Evolutionary conservation across 2,113 vertebrate species (phyloP).

Genomic region (Austrofundulus limnaeus): DNA sequence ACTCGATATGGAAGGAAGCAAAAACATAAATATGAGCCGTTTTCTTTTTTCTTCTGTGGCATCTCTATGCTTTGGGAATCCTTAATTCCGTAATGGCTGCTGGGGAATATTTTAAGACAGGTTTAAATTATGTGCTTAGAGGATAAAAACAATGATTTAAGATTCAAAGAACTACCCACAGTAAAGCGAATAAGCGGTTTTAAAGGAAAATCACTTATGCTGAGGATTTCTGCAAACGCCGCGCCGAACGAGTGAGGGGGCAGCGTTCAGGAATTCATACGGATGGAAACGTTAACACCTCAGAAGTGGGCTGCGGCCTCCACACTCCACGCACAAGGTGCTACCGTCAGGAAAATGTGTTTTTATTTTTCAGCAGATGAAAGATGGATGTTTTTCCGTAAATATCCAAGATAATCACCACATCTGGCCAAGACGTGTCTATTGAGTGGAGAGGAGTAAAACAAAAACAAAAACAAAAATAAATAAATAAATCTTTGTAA

Average conservation of each 20-base stretch:
- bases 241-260: constrained; percentile 50
- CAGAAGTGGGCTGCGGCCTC: constrained; percentile 50
- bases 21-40: constrained; percentile 13
- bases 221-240: constrained; percentile 23
- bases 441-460: constrained; percentile 33
- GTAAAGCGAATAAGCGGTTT: constrained; percentile 41
- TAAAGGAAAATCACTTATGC: constrained; percentile 47
- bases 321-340: constrained; percentile 46
- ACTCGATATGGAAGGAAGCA: constrained; percentile 7
- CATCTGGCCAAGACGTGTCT: constrained; percentile 54
- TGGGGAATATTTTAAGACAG: constrained; percentile 62
- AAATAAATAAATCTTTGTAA: constrained; percentile 73
- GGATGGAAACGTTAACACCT: constrained; percentile 60
- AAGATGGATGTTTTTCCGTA: constrained; percentile 77
- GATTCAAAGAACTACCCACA: constrained; percentile 63
- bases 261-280: constrained; percentile 54
- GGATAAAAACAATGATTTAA: constrained; percentile 69
- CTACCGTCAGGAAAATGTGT: neutral
- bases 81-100: constrained; percentile 67
- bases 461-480: constrained; percentile 27
- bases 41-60: constrained; percentile 56
- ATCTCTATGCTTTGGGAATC: constrained; percentile 58
- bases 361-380: constrained; percentile 65
- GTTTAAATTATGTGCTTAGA: constrained; percentile 66
- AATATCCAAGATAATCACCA: constrained; percentile 73